Conservation (phyloP, 2,797 vertebrate species). For the Argyrosomus regius region DNA sequence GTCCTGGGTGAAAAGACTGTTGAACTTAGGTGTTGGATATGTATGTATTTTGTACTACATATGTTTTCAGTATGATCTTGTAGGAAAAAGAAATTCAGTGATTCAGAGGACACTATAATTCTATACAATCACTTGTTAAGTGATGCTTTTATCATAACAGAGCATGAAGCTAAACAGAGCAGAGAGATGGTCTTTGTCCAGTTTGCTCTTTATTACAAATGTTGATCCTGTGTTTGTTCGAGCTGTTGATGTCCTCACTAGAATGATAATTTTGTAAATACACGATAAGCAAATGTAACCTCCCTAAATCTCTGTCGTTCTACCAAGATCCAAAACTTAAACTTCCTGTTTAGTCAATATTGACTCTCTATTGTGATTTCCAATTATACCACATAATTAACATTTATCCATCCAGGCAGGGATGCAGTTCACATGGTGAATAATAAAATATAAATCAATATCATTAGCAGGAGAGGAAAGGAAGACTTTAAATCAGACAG, state of each 20-base stretch:
- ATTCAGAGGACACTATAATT: no score
- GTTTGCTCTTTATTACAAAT: not conserved
- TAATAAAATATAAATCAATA: constrained; percentile 17
- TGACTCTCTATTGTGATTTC: constrained; percentile 3
- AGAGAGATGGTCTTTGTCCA: not conserved
- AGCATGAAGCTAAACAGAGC: not conserved
- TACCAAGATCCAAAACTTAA: not conserved
- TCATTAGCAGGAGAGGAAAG: not conserved
- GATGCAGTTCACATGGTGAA: not conserved
- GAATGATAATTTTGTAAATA: no score
- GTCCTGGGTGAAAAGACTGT: no score
- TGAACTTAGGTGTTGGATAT: no score
- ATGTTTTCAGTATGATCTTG: no score
- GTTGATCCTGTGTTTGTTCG: not conserved
- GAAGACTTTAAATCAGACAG: constrained; percentile 21
- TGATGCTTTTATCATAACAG: no score
- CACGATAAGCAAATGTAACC: not conserved
- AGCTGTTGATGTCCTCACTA: not conserved
- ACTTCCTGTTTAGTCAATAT: not conserved
- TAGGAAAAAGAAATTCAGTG: no score
- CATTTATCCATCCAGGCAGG: not conserved
- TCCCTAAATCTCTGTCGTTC: not conserved
- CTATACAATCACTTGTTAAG: no score
- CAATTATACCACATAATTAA: not conserved
- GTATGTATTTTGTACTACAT: no score